Evolutionary conservation across 2,888 invertebrate genomes (phyloP), one percentile per base, ranked within the genome.

Genomic region (Euzetes globulus): DNA sequence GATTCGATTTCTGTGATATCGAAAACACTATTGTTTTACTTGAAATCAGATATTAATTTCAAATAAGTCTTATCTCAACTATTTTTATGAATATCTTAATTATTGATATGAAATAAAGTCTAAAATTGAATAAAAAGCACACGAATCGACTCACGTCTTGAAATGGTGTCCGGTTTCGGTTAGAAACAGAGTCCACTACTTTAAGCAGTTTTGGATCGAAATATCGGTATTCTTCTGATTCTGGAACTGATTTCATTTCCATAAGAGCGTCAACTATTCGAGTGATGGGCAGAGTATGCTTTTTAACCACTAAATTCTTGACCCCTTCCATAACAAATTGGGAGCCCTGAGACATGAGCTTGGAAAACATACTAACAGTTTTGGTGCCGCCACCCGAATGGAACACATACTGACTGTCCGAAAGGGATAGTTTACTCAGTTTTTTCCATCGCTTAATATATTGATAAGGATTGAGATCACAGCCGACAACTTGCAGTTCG

Each of bases 251-350:
- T 80, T 85, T 90, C 80, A 90, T 87, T 80, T 92, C 92, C 88
- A 93, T 91, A 70, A 93, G 84, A 79, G 91, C 88, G 81, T 98
- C 97, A 13, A 95, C 94, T 77, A 93, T 90, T 82, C 92, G 90
- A 11, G 95, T 96, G 0, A 96, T 91, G 0, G 97, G 97, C 77
- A 97, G 86, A 84, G 94, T 77, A 85, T 99, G 97, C 85, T 92
- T 90, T 84, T 99, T 99, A 11, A 99, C 93, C 22, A 98, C 98
- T 80, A 99, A 88, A 86, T 99, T 99, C 84, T 97, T 95, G 0
- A 98, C 97, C 50, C 97, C 99, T 84, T 99, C 99, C 97, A 99
- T 99, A 0, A 99, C 96, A 83, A 99, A 97, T 47, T 94, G 93
- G 0, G 97, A 98, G 27, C 97, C 96, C 82, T 97, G 95, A 11